These are phyloP conservation scores for Thysanoteuthis rhombus DNA, from an alignment of 2,888 invertebrate genomes.

Conservation along the genomic window DNA sequence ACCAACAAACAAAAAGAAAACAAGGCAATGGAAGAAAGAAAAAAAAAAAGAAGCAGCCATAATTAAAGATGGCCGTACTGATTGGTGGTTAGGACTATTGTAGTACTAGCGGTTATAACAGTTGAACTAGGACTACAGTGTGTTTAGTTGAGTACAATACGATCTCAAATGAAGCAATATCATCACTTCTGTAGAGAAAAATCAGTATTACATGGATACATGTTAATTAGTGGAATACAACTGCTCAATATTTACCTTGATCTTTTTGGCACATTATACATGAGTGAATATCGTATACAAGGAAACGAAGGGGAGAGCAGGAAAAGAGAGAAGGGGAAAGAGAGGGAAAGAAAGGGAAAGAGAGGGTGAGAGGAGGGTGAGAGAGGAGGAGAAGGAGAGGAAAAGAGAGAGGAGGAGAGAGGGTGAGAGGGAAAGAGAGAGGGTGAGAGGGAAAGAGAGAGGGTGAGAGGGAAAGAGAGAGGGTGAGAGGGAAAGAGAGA, in stretches of 20 bases:
- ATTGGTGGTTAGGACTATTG: not conserved
- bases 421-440: not conserved
- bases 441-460: too few relatives aligned
- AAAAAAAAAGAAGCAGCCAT: not conserved
- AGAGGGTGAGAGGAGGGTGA: too few relatives aligned
- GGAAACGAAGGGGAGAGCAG: not conserved
- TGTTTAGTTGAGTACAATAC: not conserved
- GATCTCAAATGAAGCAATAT: too few relatives aligned
- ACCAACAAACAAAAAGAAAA: not conserved
- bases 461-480: too few relatives aligned
- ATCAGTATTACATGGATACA: too few relatives aligned
- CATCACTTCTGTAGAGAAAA: too few relatives aligned
- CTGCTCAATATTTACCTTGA: too few relatives aligned
- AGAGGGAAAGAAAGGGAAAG: not conserved
- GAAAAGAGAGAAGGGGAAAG: not conserved
- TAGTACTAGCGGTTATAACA: not conserved
- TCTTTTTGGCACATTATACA: too few relatives aligned
- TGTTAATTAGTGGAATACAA: too few relatives aligned
- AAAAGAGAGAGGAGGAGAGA: not conserved
- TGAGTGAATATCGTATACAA: too few relatives aligned
- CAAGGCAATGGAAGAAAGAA: not conserved
- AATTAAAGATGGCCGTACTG: not conserved
- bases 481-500: not conserved
- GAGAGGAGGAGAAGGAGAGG: too few relatives aligned
- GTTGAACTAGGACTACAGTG: not conserved